Evolutionary conservation across 2,113 vertebrate species (phyloP).

Genomic region (Sterna hirundo): DNA sequence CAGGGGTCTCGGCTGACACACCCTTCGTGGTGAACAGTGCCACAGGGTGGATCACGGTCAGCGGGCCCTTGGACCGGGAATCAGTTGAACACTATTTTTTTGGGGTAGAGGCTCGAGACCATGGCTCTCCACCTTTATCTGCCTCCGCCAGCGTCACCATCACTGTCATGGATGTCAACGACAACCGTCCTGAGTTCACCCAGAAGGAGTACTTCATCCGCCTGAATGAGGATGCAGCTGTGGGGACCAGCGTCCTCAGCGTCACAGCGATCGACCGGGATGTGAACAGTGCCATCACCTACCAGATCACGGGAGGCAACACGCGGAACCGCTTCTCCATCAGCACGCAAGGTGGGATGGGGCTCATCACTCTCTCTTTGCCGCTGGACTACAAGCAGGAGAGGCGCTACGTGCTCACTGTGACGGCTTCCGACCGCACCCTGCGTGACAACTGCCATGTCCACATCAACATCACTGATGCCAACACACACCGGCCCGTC

Average conservation of each 20-base stretch:
- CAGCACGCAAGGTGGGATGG: constrained; percentile 89
- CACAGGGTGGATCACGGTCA: constrained; percentile 95
- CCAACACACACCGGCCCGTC: constrained; percentile 95
- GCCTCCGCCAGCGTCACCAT: constrained; percentile 95
- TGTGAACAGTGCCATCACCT: constrained; percentile 94
- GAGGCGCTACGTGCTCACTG: constrained; percentile 90
- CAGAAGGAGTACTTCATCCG: constrained; percentile 93
- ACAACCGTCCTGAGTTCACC: constrained; percentile 95
- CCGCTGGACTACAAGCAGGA: constrained; percentile 98
- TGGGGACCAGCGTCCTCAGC: constrained; percentile 92
- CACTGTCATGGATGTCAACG: constrained; percentile 96
- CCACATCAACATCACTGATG: constrained; percentile 96
- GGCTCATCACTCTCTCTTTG: constrained; percentile 90
- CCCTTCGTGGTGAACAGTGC: constrained; percentile 95
- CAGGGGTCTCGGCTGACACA: constrained; percentile 83
- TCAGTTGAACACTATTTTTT: constrained; percentile 94
- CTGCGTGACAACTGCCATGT: constrained; percentile 94
- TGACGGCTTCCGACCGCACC: constrained; percentile 94
- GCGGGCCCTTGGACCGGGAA: constrained; percentile 92
- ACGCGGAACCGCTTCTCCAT: constrained; percentile 96
- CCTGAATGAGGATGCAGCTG: constrained; percentile 91
- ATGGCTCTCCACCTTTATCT: constrained; percentile 89
- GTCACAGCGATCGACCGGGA: constrained; percentile 94
- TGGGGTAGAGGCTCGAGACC: constrained; percentile 93
- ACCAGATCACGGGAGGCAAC: constrained; percentile 97